Evolutionary conservation across 2,113 vertebrate genomes (phyloP).

Genomic region (Ictidomys tridecemlineatus): DNA sequence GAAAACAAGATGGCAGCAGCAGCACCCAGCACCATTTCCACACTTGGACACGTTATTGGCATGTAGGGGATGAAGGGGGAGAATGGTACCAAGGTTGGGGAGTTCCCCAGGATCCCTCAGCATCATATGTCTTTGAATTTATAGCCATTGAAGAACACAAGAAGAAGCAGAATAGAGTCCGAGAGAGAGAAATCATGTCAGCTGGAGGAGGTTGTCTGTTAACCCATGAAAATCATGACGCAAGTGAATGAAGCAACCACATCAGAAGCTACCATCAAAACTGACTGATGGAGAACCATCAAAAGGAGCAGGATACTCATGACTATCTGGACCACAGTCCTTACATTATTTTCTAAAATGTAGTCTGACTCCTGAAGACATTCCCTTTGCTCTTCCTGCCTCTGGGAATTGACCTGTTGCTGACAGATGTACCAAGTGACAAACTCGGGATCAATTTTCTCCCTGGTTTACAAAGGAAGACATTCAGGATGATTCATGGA

Average conservation of each 20-base stretch:
- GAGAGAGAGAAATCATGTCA: not conserved
- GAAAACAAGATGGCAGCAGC: not conserved
- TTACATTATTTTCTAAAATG: not conserved
- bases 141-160: not conserved
- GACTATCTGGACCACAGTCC: not conserved
- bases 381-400: not conserved
- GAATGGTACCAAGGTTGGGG: not conserved
- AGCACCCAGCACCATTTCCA: not conserved
- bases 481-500: not conserved
- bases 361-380: not conserved
- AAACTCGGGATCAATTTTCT: not conserved
- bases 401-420: slow-evolving; percentile 1
- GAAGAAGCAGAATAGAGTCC: not conserved
- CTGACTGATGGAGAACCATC: not conserved
- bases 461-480: not conserved
- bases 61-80: not conserved
- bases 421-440: not conserved
- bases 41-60: fast-evolving
- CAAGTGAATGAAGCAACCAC: not conserved
- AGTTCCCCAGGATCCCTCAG: not conserved
- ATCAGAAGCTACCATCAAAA: not conserved
- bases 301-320: not conserved
- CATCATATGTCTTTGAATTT: not conserved
- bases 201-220: not conserved
- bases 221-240: not conserved